These are phyloP conservation scores for Urocolius indicus DNA, from an alignment of 2,113 vertebrate genomes.

Conservation along the genomic window DNA sequence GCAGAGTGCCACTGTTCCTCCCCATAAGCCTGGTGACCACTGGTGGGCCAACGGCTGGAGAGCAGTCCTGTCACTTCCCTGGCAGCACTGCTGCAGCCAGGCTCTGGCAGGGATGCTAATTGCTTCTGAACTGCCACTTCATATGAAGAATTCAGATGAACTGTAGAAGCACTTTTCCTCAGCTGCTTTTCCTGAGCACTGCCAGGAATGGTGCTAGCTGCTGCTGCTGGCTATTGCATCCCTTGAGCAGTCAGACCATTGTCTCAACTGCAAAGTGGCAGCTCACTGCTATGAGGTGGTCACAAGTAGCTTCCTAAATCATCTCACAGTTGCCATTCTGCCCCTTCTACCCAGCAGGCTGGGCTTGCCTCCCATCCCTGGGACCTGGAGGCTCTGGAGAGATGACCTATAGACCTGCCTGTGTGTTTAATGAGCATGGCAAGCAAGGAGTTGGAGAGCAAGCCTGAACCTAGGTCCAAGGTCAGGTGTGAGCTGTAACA, in stretches of 20 bases:
- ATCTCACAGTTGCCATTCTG: neutral
- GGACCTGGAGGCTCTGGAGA: neutral
- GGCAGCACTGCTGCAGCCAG: accelerated
- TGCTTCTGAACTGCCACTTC: neutral
- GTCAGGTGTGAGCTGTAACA: neutral
- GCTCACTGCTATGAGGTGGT: neutral
- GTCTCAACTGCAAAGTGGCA: neutral
- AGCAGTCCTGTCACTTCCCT: neutral
- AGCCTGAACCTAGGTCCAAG: neutral
- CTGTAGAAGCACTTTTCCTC: neutral
- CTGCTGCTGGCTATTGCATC: neutral
- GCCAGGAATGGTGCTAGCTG: neutral
- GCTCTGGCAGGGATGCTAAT: neutral
- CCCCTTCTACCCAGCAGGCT: neutral
- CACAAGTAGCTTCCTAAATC: neutral
- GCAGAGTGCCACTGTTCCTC: neutral
- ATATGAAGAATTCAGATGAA: neutral
- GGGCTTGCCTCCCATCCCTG: neutral
- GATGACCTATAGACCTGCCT: neutral
- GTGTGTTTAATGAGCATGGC: neutral
- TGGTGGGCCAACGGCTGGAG: neutral
- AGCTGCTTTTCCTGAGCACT: neutral
- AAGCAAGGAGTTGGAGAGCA: accelerated
- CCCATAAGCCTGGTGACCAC: accelerated
- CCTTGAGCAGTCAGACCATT: neutral